These are phyloP conservation scores for Tachysurus vachellii DNA, from an alignment of 2,113 vertebrate species.

Conservation along the genomic window DNA sequence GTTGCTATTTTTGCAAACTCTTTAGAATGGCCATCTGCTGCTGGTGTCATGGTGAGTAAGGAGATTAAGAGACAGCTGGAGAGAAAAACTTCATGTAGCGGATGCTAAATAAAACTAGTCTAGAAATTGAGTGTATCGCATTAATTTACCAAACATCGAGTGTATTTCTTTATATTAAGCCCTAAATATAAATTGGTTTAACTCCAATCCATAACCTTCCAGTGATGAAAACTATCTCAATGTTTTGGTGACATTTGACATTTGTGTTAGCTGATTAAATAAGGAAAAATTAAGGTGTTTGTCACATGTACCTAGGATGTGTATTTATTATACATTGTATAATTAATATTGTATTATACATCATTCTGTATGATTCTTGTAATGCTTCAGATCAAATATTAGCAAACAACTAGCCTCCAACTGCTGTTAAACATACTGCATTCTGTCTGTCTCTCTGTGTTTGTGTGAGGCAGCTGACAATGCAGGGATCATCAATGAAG, in stretches of 20 bases:
- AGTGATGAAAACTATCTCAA: no score
- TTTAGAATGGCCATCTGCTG: background rate
- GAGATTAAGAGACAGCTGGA: background rate
- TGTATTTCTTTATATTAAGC: no score
- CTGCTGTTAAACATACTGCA: conserved; percentile 41
- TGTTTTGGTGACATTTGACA: no score
- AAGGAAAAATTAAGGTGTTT: no score
- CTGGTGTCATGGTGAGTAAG: background rate
- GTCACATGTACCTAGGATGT: no score
- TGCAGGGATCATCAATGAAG: conserved; percentile 39
- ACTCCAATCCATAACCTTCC: no score
- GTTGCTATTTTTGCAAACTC: background rate
- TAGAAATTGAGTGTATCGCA: no score
- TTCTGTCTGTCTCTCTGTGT: background rate
- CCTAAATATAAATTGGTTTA: no score
- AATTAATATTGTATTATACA: background rate
- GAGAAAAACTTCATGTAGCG: background rate
- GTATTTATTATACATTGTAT: no score
- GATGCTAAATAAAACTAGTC: no score
- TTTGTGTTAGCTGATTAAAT: no score
- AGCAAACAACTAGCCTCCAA: background rate
- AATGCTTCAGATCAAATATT: background rate
- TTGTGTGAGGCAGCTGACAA: conserved; percentile 66
- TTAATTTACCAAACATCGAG: no score
- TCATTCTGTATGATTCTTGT: background rate